These are phyloP conservation scores for Falco biarmicus DNA, from an alignment of 2,797 vertebrate genomes.

Conservation along the genomic window DNA sequence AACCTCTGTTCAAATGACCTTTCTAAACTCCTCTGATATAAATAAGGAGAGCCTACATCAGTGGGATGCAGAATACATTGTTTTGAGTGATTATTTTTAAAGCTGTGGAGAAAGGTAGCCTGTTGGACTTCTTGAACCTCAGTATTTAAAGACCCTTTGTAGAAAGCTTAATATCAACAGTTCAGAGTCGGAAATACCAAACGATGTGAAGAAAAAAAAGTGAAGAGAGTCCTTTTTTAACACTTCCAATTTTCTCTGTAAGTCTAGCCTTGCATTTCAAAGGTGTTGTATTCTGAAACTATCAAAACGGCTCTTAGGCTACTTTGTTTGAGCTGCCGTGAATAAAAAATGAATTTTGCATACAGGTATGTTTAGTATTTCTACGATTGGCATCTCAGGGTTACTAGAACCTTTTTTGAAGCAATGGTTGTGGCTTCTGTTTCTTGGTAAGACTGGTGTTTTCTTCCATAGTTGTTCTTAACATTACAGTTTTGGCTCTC, in stretches of 20 bases:
- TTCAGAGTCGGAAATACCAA: slow-evolving; percentile 2
- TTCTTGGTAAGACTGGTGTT: background rate
- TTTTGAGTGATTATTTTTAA: slow-evolving; percentile 60
- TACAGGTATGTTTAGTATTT: background rate
- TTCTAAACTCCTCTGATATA: slow-evolving; percentile 53
- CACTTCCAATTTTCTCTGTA: background rate
- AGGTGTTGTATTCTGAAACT: background rate
- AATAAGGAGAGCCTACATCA: slow-evolving; percentile 52
- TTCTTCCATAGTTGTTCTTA: background rate
- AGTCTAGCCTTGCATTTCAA: background rate
- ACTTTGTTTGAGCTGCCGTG: background rate
- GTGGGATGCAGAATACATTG: slow-evolving; percentile 51
- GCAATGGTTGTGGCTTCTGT: background rate
- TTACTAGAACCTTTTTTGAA: background rate
- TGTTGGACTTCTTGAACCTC: slow-evolving; percentile 15
- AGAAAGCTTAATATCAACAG: slow-evolving; percentile 4
- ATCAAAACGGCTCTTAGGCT: background rate
- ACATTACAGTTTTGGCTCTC: background rate
- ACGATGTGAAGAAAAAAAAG: background rate
- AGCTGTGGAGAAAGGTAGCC: slow-evolving; percentile 16
- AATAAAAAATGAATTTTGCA: background rate
- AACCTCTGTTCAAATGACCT: slow-evolving; percentile 61
- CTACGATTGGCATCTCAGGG: background rate
- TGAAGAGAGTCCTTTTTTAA: background rate
- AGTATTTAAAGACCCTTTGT: slow-evolving; percentile 2